Evolutionary conservation across 2,888 invertebrate genomes (phyloP).

Genomic region (Hemistola chrysoprasaria): DNA sequence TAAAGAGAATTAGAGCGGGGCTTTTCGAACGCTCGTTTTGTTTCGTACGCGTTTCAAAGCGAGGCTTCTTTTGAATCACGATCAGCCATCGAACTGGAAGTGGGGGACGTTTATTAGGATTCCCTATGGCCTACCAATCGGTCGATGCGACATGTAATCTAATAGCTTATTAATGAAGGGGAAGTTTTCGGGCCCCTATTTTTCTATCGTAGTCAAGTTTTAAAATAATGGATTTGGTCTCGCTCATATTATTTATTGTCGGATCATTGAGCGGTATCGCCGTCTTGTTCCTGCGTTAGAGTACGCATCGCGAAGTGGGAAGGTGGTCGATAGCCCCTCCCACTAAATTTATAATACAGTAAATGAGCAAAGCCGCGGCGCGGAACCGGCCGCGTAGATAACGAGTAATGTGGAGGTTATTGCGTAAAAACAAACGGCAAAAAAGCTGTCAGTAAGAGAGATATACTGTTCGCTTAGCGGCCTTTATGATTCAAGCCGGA

Average conservation of each 20-base stretch:
- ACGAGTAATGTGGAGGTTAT: conserved; percentile 70
- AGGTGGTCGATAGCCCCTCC: conserved; percentile 71
- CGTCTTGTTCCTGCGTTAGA: conserved; percentile 63
- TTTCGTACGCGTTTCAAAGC: conserved; percentile 72
- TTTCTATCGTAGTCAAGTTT: conserved; percentile 74
- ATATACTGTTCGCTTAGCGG: conserved; percentile 63
- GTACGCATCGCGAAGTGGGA: conserved; percentile 62
- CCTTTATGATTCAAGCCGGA: conserved; percentile 64
- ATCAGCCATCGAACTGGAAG: conserved; percentile 77
- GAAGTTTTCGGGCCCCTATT: conserved; percentile 74
- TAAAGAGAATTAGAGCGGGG: conserved; percentile 81
- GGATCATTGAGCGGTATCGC: conserved; percentile 56
- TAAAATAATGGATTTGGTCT: conserved; percentile 67
- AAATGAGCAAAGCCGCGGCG: conserved; percentile 68
- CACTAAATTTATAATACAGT: conserved; percentile 78
- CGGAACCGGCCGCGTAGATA: conserved; percentile 69
- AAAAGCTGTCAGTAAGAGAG: conserved; percentile 61
- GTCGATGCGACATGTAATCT: conserved; percentile 76
- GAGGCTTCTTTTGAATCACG: conserved; percentile 81
- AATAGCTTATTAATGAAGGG: conserved; percentile 81
- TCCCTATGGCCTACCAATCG: conserved; percentile 79
- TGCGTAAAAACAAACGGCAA: conserved; percentile 75
- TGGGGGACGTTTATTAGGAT: conserved; percentile 80
- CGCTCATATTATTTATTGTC: conserved; percentile 55
- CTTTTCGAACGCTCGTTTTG: conserved; percentile 77